Conservation (phyloP, 2,113 vertebrate species). For the Lamprologus speciosus region DNA sequence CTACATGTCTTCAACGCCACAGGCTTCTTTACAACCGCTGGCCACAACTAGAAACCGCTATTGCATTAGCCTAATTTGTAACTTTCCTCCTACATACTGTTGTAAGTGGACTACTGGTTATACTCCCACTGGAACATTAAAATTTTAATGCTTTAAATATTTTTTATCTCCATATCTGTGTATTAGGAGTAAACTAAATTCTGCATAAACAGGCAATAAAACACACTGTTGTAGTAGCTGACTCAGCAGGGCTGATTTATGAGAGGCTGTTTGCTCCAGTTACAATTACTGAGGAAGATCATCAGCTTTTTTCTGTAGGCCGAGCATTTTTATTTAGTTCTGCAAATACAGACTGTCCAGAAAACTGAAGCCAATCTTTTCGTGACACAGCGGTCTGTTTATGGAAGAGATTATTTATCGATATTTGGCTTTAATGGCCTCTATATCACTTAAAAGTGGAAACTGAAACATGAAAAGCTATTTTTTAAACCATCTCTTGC, state of each 20-base stretch:
- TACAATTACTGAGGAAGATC: background rate
- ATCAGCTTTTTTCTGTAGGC: background rate
- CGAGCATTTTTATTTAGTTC: background rate
- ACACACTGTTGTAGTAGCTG: background rate
- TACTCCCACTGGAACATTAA: background rate
- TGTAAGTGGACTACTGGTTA: background rate
- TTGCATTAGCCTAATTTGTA: background rate
- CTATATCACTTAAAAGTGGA: background rate
- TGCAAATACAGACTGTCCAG: background rate
- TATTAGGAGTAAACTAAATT: background rate
- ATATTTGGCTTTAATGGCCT: background rate
- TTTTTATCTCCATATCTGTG: background rate
- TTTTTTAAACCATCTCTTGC: background rate
- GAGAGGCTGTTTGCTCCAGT: background rate
- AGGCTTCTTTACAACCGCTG: background rate
- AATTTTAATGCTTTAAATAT: background rate
- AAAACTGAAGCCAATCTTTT: background rate
- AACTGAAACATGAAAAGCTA: background rate
- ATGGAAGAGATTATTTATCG: background rate
- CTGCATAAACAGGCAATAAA: background rate
- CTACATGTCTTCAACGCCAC: background rate
- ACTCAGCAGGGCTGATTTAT: conserved; percentile 14
- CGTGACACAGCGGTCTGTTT: background rate
- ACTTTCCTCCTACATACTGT: background rate
- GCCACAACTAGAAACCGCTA: background rate